Evolutionary conservation across 1,140 invertebrate genomes (phyloP), one percentile per base, ranked within the genome.

Genomic region (Thaumatotibia leucotreta): DNA sequence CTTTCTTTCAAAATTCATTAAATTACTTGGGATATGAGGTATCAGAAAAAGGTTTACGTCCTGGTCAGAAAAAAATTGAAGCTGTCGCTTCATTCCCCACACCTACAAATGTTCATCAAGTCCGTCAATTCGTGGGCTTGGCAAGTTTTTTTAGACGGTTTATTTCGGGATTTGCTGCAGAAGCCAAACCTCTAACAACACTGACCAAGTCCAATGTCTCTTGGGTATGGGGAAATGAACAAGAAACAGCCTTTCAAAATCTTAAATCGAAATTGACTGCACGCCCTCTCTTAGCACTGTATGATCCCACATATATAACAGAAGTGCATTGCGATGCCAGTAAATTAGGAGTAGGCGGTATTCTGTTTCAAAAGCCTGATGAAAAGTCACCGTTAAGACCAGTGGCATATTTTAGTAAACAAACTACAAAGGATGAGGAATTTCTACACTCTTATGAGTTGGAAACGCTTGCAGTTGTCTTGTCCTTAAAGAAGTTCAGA

Each of bases 381-480:
- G 20, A 61, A 6, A 69, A 76, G 52, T 54, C 61, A 3, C 50
- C 62, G n/a, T 69, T 80, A 9, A 67, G 75, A 17, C 78, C 78
- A 9, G 61, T 82, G 0, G 70, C 65, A 17, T 82, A 79, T 50
- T 77, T 68, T 65, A 80, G 67, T 61, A 22, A 67, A 22, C 54
- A 70, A 33, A 80, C 76, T 8, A 79, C 65, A 1, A 29, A 52
- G 3, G 45, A 68, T 11, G 77, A 83, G 49, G 32, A 67, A n/a
- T 69, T 69, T 35, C 80, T 73, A 54, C 72, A 77, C 45, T 70
- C 71, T 24, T 81, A 72, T 61, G 81, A 85, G 69, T 64, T 83
- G 22, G 80, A 80, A 61, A 73, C 75, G 0, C 61, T 80, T 5
- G 75, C 74, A 1, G 75, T 84, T 4, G 61, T 83, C 17, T 32